Evolutionary conservation across 2,113 vertebrate genomes (phyloP).

Genomic region (Ceuthmochares aereus): DNA sequence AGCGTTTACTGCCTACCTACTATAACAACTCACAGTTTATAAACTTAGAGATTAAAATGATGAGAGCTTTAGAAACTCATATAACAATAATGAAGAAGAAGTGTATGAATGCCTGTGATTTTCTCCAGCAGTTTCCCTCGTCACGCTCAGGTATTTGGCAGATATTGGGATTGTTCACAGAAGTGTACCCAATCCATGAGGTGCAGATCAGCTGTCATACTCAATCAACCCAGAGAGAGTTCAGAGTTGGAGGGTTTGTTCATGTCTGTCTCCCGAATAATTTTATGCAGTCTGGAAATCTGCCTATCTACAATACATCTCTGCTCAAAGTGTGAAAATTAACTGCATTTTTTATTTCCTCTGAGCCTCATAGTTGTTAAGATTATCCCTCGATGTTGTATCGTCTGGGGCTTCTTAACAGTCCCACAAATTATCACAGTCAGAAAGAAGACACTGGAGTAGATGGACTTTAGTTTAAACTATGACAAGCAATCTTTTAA

Average conservation of each 20-base stretch:
- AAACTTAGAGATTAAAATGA: constrained; percentile 40
- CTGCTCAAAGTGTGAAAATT: neutral
- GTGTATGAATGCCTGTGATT: neutral
- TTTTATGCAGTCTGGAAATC: neutral
- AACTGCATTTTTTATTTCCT: neutral
- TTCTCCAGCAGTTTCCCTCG: neutral
- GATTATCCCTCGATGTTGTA: neutral
- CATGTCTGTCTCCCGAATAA: neutral
- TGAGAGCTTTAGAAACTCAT: constrained; percentile 21
- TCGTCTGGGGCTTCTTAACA: neutral
- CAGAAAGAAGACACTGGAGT: neutral
- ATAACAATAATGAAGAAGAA: neutral
- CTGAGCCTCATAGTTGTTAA: neutral
- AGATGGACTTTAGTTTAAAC: neutral
- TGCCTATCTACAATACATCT: neutral
- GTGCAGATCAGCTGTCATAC: neutral
- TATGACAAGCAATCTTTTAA: neutral
- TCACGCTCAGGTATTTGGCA: neutral
- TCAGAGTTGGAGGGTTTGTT: neutral
- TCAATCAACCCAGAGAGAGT: neutral
- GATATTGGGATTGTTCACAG: neutral
- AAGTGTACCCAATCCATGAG: neutral
- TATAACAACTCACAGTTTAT: constrained; percentile 42
- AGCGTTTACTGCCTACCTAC: constrained; percentile 28
- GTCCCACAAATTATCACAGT: neutral